Evolutionary conservation across 2,888 invertebrate species (phyloP).

Genomic region (Nymphalis polychloros): DNA sequence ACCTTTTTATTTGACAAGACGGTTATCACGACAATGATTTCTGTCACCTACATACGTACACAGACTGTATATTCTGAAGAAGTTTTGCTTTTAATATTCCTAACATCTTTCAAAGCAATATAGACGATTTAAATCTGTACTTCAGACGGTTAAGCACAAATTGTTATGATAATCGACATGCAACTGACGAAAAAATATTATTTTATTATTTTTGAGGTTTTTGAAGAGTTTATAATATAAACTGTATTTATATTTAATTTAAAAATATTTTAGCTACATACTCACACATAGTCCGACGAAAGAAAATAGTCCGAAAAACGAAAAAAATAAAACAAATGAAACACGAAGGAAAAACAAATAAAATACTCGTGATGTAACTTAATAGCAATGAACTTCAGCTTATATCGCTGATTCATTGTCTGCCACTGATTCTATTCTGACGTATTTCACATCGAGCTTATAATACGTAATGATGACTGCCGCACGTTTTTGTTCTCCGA

Average conservation of each 20-base stretch:
- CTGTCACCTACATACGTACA: too few relatives aligned
- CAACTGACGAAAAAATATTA: not conserved
- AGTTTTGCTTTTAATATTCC: constrained; percentile 15
- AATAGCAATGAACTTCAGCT: too few relatives aligned
- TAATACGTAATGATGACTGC: not conserved
- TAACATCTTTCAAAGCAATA: constrained; percentile 15
- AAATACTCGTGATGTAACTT: too few relatives aligned
- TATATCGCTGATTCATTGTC: too few relatives aligned
- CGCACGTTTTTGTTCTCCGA: not conserved
- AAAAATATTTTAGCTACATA: too few relatives aligned
- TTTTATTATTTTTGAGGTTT: not conserved
- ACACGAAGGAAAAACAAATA: too few relatives aligned
- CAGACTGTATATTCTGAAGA: constrained; percentile 7
- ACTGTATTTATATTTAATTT: too few relatives aligned
- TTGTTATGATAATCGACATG: constrained; percentile 1
- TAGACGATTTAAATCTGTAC: constrained; percentile 13
- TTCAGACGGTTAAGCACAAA: not conserved
- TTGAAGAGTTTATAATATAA: not conserved
- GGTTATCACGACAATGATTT: not conserved
- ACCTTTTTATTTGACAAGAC: constrained; percentile 34
- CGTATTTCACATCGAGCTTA: constrained; percentile 4
- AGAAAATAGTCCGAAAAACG: too few relatives aligned
- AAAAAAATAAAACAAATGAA: too few relatives aligned
- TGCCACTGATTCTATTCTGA: not conserved
- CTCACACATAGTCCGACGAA: too few relatives aligned